Evolutionary conservation across 2,888 invertebrate genomes (phyloP).

Genomic region (Caenorhabditis panamensis): DNA sequence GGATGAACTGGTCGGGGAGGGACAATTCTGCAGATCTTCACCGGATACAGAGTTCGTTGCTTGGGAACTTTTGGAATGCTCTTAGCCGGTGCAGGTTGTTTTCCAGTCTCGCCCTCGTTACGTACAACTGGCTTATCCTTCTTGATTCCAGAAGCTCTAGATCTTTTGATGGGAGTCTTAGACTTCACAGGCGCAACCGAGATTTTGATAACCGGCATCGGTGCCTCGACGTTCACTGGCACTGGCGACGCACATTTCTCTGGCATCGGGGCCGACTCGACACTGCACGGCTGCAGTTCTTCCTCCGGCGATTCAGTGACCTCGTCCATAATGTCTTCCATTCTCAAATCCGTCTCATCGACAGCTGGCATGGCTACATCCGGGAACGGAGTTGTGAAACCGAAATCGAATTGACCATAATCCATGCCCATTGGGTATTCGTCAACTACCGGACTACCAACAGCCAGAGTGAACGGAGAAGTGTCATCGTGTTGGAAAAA

Average conservation of each 20-base stretch:
- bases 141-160: no score
- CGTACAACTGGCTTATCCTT: no score
- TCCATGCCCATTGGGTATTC: not conserved
- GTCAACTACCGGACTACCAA: not conserved
- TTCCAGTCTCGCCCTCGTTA: no score
- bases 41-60: slow-evolving; percentile 6
- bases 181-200: no score
- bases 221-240: no score
- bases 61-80: not conserved
- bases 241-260: no score
- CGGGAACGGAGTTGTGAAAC: not conserved
- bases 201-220: no score
- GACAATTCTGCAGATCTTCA: slow-evolving; percentile 5
- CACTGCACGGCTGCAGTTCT: not conserved
- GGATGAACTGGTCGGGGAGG: not conserved
- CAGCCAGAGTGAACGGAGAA: not conserved
- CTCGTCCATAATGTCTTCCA: not conserved
- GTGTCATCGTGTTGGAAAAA: not conserved
- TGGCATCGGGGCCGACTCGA: no score
- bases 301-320: not conserved
- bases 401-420: not conserved
- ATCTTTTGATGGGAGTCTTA: no score
- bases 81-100: no score
- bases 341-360: not conserved
- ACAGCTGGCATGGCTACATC: not conserved